Base-by-base conservation (phyloP, 2,113 vertebrate species). In the Microtus ochrogaster region DNA sequence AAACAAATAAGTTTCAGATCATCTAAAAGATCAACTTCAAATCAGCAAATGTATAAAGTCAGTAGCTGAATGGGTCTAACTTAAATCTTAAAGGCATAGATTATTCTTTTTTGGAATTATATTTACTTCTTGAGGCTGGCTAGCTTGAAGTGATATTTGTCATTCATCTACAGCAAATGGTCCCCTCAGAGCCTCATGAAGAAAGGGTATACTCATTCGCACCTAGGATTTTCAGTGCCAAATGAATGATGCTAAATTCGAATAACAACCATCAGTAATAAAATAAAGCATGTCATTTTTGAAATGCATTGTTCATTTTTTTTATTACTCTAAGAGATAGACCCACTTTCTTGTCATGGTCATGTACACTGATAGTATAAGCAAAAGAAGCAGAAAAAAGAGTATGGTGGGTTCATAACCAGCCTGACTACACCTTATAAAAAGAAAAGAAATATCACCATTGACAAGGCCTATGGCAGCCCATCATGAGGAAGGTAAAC, bases 1-100 rank as follows among this genome's bases (percentile, higher is more conserved):
- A 93, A 79, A 36, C 0, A 30, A 33, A 91, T 74, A 82, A 72
- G 93, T 78, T 91, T 96, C 61, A 97, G 17, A 86, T 58, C 68
- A 49, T 49, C 49, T 52, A 90, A 76, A 78, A 89, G 2, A 83
- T 78, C 55, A 81, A 44, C 74, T 96, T 94, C 78, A 72, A 85
- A 89, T 16, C 41, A 9, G 14, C 13, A 94, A 95, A 65, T 58
- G 76, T 49, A 26, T 33, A 52, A 84, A 21, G 30, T 78, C 2
- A 1, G 65, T 82, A 86, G 33, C 33, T 66, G 19, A 81, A 72
- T 47, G 17, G 85, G 16, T 39, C 66, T 89, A 73, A 77, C 95
- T 87, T 82, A 30, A 12, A 41, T 90, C 61, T 85, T 76, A 76
- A 85, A 89, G 14, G 7, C 24, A 65, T 68, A 63, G 52, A 74